Percentiles rank a stretch among this genome's conserved stretches.
Evolutionary conservation across 2,888 invertebrate species (phyloP).

Genomic region (Cepaea hortensis): DNA sequence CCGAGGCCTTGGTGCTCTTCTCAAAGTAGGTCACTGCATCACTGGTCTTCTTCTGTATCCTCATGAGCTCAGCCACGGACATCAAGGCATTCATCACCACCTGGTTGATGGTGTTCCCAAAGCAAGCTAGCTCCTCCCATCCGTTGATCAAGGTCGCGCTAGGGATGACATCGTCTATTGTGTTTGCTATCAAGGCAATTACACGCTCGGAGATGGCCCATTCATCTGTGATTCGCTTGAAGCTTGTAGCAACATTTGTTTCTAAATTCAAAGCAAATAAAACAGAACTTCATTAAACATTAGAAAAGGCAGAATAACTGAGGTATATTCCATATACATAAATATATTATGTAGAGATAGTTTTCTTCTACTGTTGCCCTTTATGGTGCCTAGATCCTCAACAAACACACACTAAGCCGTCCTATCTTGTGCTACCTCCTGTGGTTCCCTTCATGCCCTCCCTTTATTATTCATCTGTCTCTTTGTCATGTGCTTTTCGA

Average conservation of each 20-base stretch:
- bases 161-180: constrained; percentile 22
- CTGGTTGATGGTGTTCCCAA: constrained; percentile 39
- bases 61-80: constrained; percentile 41
- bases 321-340: too few relatives aligned
- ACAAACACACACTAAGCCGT: too few relatives aligned
- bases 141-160: constrained; percentile 40
- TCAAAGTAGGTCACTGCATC: constrained; percentile 46
- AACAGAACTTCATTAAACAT: too few relatives aligned
- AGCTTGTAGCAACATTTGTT: constrained; percentile 28
- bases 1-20: constrained; percentile 41
- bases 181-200: constrained; percentile 36
- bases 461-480: too few relatives aligned
- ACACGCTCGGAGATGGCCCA: constrained; percentile 42
- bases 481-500: too few relatives aligned
- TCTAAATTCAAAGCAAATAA: constrained; percentile 7
- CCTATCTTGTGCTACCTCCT: too few relatives aligned
- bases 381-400: too few relatives aligned
- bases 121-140: constrained; percentile 45
- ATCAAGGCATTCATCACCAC: constrained; percentile 34
- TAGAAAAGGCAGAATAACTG: too few relatives aligned
- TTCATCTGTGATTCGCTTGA: constrained; percentile 45
- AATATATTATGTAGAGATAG: too few relatives aligned
- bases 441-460: too few relatives aligned
- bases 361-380: too few relatives aligned
- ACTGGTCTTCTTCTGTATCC: constrained; percentile 45